phyloP scores from a whole-genome alignment of 1,140 invertebrate genomes.

The Lordiphosa stackelbergi region DNA sequence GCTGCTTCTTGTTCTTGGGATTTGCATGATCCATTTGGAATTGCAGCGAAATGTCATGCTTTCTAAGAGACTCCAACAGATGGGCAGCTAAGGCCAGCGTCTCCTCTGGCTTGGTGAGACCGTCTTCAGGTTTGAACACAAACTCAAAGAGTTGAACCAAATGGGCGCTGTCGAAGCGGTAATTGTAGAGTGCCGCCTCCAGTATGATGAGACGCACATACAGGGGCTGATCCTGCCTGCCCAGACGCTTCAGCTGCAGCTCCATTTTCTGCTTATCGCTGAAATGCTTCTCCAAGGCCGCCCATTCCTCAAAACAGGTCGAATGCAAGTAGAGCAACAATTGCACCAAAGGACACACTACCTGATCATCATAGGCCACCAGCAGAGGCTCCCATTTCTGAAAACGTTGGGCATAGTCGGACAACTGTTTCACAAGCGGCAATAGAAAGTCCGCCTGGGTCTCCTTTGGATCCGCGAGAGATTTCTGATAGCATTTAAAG shows the following conservation, averaged over 20 bases:
- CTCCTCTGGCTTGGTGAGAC: background rate
- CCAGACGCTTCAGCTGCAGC: background rate
- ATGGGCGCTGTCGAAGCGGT: background rate
- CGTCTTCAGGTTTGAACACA: background rate
- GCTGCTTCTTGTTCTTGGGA: background rate
- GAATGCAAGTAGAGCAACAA: conserved; percentile 34
- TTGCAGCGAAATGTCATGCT: conserved; percentile 51
- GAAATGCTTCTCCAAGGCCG: conserved; percentile 40
- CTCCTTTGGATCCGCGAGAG: conserved; percentile 17
- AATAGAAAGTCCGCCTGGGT: conserved; percentile 44
- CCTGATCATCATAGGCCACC: conserved; percentile 18
- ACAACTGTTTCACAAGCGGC: conserved; percentile 41
- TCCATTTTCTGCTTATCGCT: background rate
- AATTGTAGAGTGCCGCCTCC: conserved; percentile 25
- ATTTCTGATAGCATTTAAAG: conserved; percentile 47
- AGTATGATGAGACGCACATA: conserved; percentile 39
- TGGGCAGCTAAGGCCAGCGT: conserved; percentile 21
- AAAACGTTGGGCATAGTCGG: conserved; percentile 44
- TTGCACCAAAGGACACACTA: conserved; percentile 35
- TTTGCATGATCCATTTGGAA: conserved; percentile 4
- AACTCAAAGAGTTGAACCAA: background rate
- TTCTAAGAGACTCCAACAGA: conserved; percentile 45
- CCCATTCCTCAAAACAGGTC: conserved; percentile 44
- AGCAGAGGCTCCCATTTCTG: conserved; percentile 17
- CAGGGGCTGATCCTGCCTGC: conserved; percentile 5